Evolutionary conservation across 2,113 vertebrate genomes (phyloP), one percentile per base, ranked within the genome.

Genomic region (Prolemur simus): DNA sequence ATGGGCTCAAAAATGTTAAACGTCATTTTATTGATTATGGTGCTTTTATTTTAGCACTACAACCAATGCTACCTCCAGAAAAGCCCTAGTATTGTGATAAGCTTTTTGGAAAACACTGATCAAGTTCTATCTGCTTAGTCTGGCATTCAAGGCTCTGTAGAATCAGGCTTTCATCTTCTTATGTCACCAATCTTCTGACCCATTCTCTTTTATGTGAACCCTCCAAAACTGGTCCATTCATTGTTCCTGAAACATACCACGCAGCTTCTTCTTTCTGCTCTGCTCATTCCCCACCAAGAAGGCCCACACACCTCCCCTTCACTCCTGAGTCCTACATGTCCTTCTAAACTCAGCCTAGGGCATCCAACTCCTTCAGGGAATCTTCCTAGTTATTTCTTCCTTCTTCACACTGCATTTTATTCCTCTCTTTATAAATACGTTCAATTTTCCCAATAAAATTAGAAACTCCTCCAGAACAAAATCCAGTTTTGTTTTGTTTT

Each of bases 401-500:
- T 58, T 68, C 84, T 49, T 78, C 60, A 87, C 2, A 42, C 14
- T 27, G 27, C 5, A 66, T 69, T 95, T 84, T 87, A 64, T 45
- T 45, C 60, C 60, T 68, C 37, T 71, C 56, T 78, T 95, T 52
- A 47, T 54, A 76, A 94, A 90, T 11, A 32, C 3, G 45, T 58
- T 71, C 58, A n/a, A 39, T 76, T 39, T 88, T 76, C 82, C 52
- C 45, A 39, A n/a, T 64, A 83, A 89, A 95, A 66, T 49, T 37
- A 74, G 92, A 82, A 97, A 27, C 49, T 37, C 60, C 15, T 93
- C 37, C 12, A 37, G 68, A 94, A 81, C 18, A 80, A 42, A 27
- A 96, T 81, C 29, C 34, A 45, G 63, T 84, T 77, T 90, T 95
- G 42, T 69, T 29, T 64, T 66, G n/a, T n/a, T n/a, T n/a, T n/a